Evolutionary conservation across 2,888 invertebrate genomes (phyloP).

Genomic region (Hybos culiciformis): DNA sequence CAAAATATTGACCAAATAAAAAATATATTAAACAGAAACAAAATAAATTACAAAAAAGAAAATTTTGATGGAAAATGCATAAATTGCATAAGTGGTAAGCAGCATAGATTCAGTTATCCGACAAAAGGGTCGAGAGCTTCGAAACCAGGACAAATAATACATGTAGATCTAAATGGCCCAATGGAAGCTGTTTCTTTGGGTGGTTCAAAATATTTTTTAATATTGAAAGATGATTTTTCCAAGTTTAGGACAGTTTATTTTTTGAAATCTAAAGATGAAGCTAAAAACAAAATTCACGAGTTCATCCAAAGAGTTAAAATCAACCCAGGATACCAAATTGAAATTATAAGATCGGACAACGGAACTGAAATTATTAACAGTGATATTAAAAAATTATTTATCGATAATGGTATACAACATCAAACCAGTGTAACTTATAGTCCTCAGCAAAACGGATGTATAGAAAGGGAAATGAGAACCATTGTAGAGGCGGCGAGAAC

Average conservation of each 20-base stretch:
- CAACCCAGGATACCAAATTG: not conserved
- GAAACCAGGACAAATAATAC: not conserved
- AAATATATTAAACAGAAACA: too few relatives aligned
- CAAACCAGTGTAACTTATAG: conserved; percentile 1
- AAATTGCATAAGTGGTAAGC: too few relatives aligned
- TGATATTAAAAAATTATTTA: not conserved
- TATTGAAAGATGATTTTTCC: too few relatives aligned
- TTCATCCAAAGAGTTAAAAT: not conserved
- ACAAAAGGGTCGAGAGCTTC: not conserved
- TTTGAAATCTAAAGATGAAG: not conserved
- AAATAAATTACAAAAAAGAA: too few relatives aligned
- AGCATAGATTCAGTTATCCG: not conserved
- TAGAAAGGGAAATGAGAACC: conserved; percentile 4
- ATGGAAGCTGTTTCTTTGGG: not conserved
- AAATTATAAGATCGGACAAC: conserved; percentile 2
- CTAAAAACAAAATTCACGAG: not conserved
- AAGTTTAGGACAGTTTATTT: too few relatives aligned
- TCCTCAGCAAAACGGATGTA: conserved; percentile 3
- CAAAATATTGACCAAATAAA: not conserved
- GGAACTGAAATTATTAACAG: conserved; percentile 3
- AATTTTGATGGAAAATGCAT: too few relatives aligned
- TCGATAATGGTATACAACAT: conserved; percentile 2
- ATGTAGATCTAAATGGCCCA: not conserved
- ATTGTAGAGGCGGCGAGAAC: conserved; percentile 4
- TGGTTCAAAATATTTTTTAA: too few relatives aligned